Base-by-base conservation (phyloP, 2,797 vertebrate species). In the Sarcophilus harrisii region DNA sequence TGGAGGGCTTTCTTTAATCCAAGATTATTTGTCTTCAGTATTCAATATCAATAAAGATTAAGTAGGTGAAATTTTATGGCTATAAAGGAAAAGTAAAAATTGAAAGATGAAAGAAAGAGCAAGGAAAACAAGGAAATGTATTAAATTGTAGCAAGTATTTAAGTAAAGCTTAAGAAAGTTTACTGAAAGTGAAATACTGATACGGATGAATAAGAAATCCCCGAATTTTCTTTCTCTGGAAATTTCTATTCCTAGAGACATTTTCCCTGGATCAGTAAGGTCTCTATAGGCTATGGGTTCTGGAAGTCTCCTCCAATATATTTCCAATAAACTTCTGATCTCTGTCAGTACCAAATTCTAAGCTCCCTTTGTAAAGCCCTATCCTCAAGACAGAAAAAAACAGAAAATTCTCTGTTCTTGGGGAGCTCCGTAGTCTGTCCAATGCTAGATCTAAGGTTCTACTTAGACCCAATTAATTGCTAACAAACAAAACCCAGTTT, bases 21-120 rank as follows among this genome's bases (percentile, higher is more conserved):
- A 45, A 24, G 32, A 13, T 0, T 4, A 54, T 91, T 66, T 45
- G 18, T 45, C 21, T 87, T 87, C 73, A 87, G 5, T 21, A 12
- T 87, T 49, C 24, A 38, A 45, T 81, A 45, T 27, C 45, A 45
- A 87, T 24, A 49, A 81, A 87, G 38, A 45, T 87, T 24, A 45
- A 45, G 2, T 87, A 87, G 57, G 58, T 29, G 29, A 5, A 62
- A 92, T n/a, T 32, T 55, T 57, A 21, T 62, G 38, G n/a, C 49
- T 38, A 38, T 29, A 45, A 66, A 96, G 66, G 90, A 87, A 60
- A 27, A 54, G 95, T 54, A 0, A 52, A 94, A 59, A 94, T 28
- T 57, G 81, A 90, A 57, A 54, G 73, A n/a, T 57, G 81, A 90
- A 57, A 49, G 73, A n/a, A 10, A 3, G 3, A 13, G 93, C n/a